A percentile compares a stretch with the other conserved stretches of the same genome.
These are phyloP conservation scores for Parazoanthus darwini DNA, from an alignment of 92 coral and sea anemone genomes.

Conservation along the genomic window DNA sequence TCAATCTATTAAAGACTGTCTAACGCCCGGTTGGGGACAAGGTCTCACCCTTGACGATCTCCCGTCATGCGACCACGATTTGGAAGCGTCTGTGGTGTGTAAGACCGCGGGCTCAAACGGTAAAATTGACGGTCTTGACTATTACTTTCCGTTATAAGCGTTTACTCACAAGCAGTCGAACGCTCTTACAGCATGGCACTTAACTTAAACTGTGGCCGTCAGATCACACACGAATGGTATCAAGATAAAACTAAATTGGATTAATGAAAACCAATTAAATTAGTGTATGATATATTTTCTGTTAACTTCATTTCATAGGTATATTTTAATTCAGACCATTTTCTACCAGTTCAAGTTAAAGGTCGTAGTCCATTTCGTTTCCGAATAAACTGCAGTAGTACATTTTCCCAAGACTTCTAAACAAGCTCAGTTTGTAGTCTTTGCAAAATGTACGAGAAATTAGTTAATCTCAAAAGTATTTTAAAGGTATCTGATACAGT, in stretches of 20 bases:
- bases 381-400: too few relatives aligned
- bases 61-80: neutral
- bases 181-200: neutral
- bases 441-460: too few relatives aligned
- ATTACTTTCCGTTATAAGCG: neutral
- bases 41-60: neutral
- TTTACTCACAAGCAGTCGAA: neutral
- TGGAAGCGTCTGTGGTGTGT: conserved; percentile 25
- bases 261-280: too few relatives aligned
- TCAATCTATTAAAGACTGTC: neutral
- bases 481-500: too few relatives aligned
- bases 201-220: neutral
- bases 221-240: neutral
- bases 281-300: neutral
- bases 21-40: conserved; percentile 12
- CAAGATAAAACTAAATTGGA: neutral
- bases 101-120: conserved; percentile 9
- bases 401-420: too few relatives aligned
- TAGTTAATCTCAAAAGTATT: too few relatives aligned
- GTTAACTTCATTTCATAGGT: neutral
- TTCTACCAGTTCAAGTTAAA: neutral
- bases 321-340: neutral
- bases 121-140: neutral
- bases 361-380: neutral
- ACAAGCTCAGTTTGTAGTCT: too few relatives aligned